Conservation (phyloP, 2,888 invertebrate genomes). For the Parnassius glacialis region DNA sequence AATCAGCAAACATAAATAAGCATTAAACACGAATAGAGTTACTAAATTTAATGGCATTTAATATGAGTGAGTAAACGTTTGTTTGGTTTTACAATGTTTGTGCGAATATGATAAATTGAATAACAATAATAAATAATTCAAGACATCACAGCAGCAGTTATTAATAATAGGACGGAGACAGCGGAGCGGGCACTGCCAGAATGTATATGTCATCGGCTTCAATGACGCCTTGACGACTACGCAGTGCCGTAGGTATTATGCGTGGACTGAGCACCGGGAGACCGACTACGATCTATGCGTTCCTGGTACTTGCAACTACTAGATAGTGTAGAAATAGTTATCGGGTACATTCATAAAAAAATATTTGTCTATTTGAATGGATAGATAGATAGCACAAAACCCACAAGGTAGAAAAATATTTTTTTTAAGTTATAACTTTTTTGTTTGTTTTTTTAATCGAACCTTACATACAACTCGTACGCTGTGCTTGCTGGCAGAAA, state of each 20-base stretch:
- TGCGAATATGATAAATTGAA: conserved; percentile 21
- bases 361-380: too few species aligned
- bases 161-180: conserved; percentile 30
- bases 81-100: neutral
- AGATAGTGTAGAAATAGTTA: conserved; percentile 36
- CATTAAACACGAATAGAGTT: conserved; percentile 3
- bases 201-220: conserved; percentile 27
- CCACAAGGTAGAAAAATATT: too few species aligned
- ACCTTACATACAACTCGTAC: too few species aligned
- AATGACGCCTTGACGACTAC: conserved; percentile 23
- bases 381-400: too few species aligned
- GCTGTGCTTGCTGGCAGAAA: too few species aligned
- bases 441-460: too few species aligned
- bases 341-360: neutral
- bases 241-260: conserved; percentile 20
- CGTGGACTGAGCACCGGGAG: conserved; percentile 16
- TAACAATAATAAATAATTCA: conserved; percentile 25
- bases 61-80: conserved; percentile 11
- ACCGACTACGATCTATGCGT: conserved; percentile 29
- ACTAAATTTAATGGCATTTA: conserved; percentile 1
- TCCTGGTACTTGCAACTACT: conserved; percentile 37
- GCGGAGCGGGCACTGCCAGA: conserved; percentile 21
- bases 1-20: neutral
- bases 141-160: conserved; percentile 28
- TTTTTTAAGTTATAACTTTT: too few species aligned